A percentile compares a stretch with the other conserved stretches of the same genome.
Evolutionary conservation across 1,140 invertebrate species (phyloP).

Genomic region (Pectinophora gossypiella): DNA sequence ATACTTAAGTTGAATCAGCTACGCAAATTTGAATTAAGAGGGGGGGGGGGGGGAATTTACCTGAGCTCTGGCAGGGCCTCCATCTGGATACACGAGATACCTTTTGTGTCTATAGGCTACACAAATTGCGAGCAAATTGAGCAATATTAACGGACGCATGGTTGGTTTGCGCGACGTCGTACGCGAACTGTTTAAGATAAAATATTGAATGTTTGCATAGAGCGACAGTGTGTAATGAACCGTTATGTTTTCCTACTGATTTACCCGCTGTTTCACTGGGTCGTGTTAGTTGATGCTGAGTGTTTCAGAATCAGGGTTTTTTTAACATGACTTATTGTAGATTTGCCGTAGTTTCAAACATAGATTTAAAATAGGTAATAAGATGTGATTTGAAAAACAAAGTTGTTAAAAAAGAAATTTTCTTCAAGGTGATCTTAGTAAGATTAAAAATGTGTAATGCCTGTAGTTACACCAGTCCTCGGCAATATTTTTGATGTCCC

Average conservation of each 20-base stretch:
- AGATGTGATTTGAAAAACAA: too few species aligned
- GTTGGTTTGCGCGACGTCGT: slow-evolving; percentile 32
- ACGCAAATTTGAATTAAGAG: slow-evolving; percentile 44
- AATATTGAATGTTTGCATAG: slow-evolving; percentile 60
- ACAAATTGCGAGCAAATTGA: slow-evolving; percentile 40
- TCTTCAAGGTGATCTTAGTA: too few species aligned
- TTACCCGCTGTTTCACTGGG: slow-evolving; percentile 26
- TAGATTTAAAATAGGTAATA: too few species aligned
- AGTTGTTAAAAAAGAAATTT: too few species aligned
- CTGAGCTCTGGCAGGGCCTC: slow-evolving; percentile 68
- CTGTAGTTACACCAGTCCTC: too few species aligned
- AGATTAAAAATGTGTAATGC: too few species aligned
- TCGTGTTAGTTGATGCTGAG: background rate
- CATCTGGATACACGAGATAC: slow-evolving; percentile 69
- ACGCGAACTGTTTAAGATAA: slow-evolving; percentile 54
- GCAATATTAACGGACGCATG: slow-evolving; percentile 44
- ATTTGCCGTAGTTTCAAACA: too few species aligned
- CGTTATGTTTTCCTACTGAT: slow-evolving; percentile 66
- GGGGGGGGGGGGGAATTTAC: slow-evolving; percentile 35
- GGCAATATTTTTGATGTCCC: too few species aligned
- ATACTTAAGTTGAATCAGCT: slow-evolving; percentile 61
- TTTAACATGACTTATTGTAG: too few species aligned
- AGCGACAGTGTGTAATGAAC: slow-evolving; percentile 61
- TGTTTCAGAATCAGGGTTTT: too few species aligned
- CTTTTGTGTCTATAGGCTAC: slow-evolving; percentile 45